phyloP scores from a whole-genome alignment of 2,888 invertebrate genomes.

The Aspidiotus rigidus region DNA sequence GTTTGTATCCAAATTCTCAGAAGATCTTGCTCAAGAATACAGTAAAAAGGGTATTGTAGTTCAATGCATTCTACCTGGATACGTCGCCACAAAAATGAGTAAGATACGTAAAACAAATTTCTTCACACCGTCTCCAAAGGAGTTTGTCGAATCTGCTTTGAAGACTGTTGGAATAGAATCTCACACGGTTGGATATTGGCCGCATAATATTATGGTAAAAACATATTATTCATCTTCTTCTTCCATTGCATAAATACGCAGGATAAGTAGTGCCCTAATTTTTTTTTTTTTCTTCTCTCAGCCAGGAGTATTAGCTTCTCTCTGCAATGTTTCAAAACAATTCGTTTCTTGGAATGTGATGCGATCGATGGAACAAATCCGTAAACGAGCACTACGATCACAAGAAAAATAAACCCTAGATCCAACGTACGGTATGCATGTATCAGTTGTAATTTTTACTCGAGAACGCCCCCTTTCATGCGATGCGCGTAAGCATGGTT shows the following conservation, averaged over 20 bases:
- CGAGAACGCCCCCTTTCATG: too few species aligned
- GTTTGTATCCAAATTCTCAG: slow-evolving; percentile 70
- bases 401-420: not conserved
- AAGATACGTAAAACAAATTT: slow-evolving; percentile 62
- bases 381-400: slow-evolving; percentile 11
- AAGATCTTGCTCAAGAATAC: slow-evolving; percentile 67
- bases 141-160: slow-evolving; percentile 62
- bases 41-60: slow-evolving; percentile 60
- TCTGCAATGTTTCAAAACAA: slow-evolving; percentile 8
- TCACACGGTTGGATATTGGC: slow-evolving; percentile 66
- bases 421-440: not conserved
- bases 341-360: slow-evolving; percentile 20
- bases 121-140: slow-evolving; percentile 65
- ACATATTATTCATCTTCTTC: not conserved
- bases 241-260: not conserved
- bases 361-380: slow-evolving; percentile 19
- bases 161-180: slow-evolving; percentile 59
- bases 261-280: not conserved
- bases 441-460: not conserved
- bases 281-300: slow-evolving; percentile 8
- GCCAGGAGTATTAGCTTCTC: slow-evolving; percentile 17
- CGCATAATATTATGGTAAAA: slow-evolving; percentile 54
- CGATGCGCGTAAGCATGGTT: too few species aligned
- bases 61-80: slow-evolving; percentile 76
- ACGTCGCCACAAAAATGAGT: slow-evolving; percentile 85